phyloP scores from a whole-genome alignment of 2,888 invertebrate species.

The Spisula solida region DNA sequence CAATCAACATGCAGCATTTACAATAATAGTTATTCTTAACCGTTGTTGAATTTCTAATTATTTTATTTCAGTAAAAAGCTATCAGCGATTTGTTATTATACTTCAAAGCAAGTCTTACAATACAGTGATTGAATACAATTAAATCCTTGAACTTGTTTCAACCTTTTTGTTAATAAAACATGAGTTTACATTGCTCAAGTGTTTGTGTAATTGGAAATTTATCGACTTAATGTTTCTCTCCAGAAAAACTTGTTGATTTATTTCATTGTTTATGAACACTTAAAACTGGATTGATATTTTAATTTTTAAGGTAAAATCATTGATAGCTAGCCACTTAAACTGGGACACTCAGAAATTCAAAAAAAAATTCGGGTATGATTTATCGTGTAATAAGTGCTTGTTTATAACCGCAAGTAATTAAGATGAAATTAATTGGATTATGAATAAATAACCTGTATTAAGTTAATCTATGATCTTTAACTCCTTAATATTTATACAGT shows the following conservation, averaged over 20 bases:
- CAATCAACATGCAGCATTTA: too few relatives aligned
- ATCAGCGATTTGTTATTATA: background rate
- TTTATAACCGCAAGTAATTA: background rate
- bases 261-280: background rate
- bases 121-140: background rate
- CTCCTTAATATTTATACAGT: background rate
- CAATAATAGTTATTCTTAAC: too few relatives aligned
- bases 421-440: constrained; percentile 15
- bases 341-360: background rate
- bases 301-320: background rate
- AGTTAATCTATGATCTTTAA: background rate
- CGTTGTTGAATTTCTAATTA: too few relatives aligned
- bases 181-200: background rate
- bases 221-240: background rate
- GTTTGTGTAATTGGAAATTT: constrained; percentile 3
- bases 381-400: background rate
- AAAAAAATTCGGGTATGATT: background rate
- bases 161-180: background rate
- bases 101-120: background rate
- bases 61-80: background rate
- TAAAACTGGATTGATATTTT: background rate
- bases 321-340: background rate
- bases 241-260: background rate
- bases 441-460: background rate
- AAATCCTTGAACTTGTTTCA: background rate